A percentile compares a stretch with the other conserved stretches of the same genome.
Conservation (phyloP, 1,140 invertebrate species). For the Zophobas atratus region DNA sequence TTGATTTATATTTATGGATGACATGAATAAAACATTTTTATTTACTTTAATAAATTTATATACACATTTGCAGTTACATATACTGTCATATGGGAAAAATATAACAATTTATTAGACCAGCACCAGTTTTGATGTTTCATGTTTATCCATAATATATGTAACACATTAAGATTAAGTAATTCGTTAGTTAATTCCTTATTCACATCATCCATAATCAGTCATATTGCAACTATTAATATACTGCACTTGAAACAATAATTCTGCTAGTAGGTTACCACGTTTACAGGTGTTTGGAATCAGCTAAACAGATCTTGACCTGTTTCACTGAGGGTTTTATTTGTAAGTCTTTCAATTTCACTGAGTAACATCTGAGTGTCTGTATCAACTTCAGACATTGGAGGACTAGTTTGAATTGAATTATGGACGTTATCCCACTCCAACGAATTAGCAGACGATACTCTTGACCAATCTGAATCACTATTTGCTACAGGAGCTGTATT, state of each 20-base stretch:
- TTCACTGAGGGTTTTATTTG: slow-evolving; percentile 70
- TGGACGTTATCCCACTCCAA: slow-evolving; percentile 74
- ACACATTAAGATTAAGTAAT: slow-evolving; percentile 1
- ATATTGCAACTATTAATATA: not conserved
- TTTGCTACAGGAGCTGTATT: slow-evolving; percentile 46
- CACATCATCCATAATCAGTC: slow-evolving; percentile 18
- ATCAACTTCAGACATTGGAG: slow-evolving; percentile 66
- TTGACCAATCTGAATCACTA: slow-evolving; percentile 69
- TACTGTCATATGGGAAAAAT: too few species aligned
- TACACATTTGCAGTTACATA: too few species aligned
- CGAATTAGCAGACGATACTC: slow-evolving; percentile 71
- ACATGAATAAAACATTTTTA: too few species aligned
- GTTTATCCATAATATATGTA: too few species aligned
- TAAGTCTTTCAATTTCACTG: slow-evolving; percentile 72
- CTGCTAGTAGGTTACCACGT: slow-evolving; percentile 20
- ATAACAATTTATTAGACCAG: too few species aligned
- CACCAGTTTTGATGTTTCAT: too few species aligned
- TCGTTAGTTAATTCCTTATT: not conserved
- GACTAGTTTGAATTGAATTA: slow-evolving; percentile 62
- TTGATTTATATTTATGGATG: too few species aligned
- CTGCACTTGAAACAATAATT: not conserved
- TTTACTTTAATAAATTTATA: too few species aligned
- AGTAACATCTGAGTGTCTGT: slow-evolving; percentile 71
- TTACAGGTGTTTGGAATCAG: slow-evolving; percentile 56
- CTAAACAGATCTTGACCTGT: slow-evolving; percentile 67